Evolutionary conservation across 2,113 vertebrate genomes (phyloP), one percentile per base, ranked within the genome.

Genomic region (Xyrauchen texanus): DNA sequence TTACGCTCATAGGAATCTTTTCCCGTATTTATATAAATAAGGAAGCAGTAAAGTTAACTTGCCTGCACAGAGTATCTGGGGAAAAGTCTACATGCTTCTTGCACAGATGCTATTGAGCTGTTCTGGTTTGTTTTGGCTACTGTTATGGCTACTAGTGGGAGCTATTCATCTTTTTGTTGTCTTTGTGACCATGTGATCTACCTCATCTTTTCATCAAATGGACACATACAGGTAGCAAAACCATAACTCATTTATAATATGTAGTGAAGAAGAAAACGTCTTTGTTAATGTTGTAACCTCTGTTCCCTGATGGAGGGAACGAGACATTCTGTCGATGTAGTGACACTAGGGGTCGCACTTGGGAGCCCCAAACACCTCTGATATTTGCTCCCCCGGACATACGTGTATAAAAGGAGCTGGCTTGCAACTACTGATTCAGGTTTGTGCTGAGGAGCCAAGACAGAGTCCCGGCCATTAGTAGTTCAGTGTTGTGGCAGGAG

Each of bases 41-140:
- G 21, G 70, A 55, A 65, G 66, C 57, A 65, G 53, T 67, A 62
- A 67, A 53, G 67, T 8, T 74, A 10, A 58, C 67, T 72, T 58
- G 13, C 5, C 13, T 12, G 21, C 21, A 42, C 55, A 7, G 60
- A 5, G 57, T 34, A 53, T 63, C 65, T 64, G 51, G 61, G 58
- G 65, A 73, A 7, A 63, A 74, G n/a, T 7, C 21, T 10, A 45
- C 21, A 34, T n/a, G 10, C 61, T 52, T 44, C 7, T 53, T 55
- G 42, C 21, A 34, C 21, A 68, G 52, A 63, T 67, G 57, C 57
- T 8, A 63, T n/a, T 58, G 1, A 34, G 21, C 21, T 34, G 21
- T 85, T 82, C 77, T 83, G 75, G 62, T 70, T 66, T 63, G 80
- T 77, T 80, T 69, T 79, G 62, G 46, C 80, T 76, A 34, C 21